These are phyloP conservation scores for Theocolax elegans DNA, from an alignment of 1,140 invertebrate genomes.

Conservation along the genomic window DNA sequence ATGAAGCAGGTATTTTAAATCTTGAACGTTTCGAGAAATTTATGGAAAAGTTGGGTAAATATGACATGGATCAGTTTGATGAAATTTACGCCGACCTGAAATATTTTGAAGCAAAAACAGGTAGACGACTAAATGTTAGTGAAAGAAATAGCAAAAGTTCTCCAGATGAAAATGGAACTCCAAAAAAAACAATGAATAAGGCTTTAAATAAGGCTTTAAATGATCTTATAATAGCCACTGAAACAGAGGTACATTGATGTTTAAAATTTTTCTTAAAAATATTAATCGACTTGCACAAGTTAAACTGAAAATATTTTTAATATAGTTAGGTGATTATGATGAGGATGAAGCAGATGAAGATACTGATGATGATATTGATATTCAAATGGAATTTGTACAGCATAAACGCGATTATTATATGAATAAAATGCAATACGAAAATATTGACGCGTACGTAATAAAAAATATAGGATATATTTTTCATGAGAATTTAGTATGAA, in stretches of 20 bases:
- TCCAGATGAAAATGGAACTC: slow-evolving; percentile 34
- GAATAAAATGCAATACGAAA: slow-evolving; percentile 85
- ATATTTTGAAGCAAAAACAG: slow-evolving; percentile 84
- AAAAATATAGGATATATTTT: neutral
- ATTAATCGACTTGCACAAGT: too few relatives aligned
- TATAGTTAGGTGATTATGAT: slow-evolving; percentile 61
- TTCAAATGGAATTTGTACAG: slow-evolving; percentile 79
- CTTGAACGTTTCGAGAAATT: slow-evolving; percentile 88
- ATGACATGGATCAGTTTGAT: slow-evolving; percentile 87
- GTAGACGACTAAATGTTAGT: slow-evolving; percentile 62
- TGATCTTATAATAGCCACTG: slow-evolving; percentile 72
- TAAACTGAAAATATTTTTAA: slow-evolving; percentile 29
- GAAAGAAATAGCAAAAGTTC: slow-evolving; percentile 46
- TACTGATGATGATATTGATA: slow-evolving; percentile 65
- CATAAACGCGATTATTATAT: slow-evolving; percentile 94
- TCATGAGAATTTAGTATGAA: too few relatives aligned
- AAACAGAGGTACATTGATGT: slow-evolving; percentile 14
- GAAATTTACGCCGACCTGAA: slow-evolving; percentile 87
- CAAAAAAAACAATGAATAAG: slow-evolving; percentile 45
- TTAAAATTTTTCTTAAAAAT: slow-evolving; percentile 1
- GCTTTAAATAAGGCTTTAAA: slow-evolving; percentile 68
- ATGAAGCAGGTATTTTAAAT: slow-evolving; percentile 88
- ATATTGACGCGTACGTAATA: slow-evolving; percentile 74
- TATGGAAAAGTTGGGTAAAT: slow-evolving; percentile 79
- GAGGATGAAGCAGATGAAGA: slow-evolving; percentile 60